Percentiles rank a stretch among this genome's conserved stretches.
These are phyloP conservation scores for Nomada lathburiana DNA, from an alignment of 2,888 invertebrate genomes.

Conservation along the genomic window DNA sequence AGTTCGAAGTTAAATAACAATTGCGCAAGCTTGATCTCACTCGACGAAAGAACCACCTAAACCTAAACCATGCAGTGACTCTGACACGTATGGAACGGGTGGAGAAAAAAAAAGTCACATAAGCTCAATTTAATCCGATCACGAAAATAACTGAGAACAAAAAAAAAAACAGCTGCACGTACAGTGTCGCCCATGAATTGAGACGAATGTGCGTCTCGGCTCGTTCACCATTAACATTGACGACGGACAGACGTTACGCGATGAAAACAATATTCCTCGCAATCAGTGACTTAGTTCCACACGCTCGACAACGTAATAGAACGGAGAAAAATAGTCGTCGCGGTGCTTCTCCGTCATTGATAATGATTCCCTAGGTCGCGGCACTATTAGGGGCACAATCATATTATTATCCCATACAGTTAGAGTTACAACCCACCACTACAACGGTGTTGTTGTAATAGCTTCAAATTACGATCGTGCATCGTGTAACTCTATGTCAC, in stretches of 20 bases:
- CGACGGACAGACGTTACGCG: background rate
- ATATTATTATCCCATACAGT: constrained; percentile 32
- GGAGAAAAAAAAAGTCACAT: constrained; percentile 1
- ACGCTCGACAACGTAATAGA: background rate
- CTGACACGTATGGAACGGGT: background rate
- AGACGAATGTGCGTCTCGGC: constrained; percentile 15
- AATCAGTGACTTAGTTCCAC: constrained; percentile 3
- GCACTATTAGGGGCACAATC: constrained; percentile 27
- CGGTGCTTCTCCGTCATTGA: background rate
- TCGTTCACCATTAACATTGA: constrained; percentile 9
- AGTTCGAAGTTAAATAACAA: no score
- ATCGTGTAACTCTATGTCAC: constrained; percentile 21
- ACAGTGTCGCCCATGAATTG: constrained; percentile 26
- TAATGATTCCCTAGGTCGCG: constrained; percentile 8
- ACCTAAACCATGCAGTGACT: background rate
- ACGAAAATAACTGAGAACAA: constrained; percentile 39
- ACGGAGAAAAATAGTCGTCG: background rate
- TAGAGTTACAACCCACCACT: constrained; percentile 19
- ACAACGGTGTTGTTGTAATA: constrained; percentile 42
- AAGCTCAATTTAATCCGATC: constrained; percentile 27
- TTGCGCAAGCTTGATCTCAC: no score
- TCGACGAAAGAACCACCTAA: background rate
- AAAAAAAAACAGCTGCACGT: constrained; percentile 27
- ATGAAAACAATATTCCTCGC: background rate
- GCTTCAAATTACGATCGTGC: constrained; percentile 32